A percentile compares a stretch with the other conserved stretches of the same genome.
These are phyloP conservation scores for Catostylus mosaicus DNA, from an alignment of 30 jellyfish, hydroid and myxozoan genomes.

Conservation along the genomic window DNA sequence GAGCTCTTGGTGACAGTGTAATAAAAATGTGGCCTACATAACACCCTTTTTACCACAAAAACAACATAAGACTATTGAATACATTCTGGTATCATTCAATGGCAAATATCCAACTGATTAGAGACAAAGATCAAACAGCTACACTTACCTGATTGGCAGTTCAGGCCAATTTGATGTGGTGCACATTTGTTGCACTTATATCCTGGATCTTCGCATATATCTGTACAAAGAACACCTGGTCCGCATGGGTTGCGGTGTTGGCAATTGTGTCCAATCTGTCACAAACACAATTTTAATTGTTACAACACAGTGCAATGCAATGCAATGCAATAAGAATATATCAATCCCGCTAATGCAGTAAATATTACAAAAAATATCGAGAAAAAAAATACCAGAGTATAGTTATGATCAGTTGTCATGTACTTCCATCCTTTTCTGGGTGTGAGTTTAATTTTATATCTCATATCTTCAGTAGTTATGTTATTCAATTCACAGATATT, in stretches of 20 bases:
- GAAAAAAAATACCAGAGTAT: background rate
- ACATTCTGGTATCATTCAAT: too few species aligned
- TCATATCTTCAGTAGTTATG: conserved; percentile 36
- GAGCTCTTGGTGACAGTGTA: too few species aligned
- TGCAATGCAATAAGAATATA: background rate
- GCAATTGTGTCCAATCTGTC: conserved; percentile 48
- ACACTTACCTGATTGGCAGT: conserved; percentile 31
- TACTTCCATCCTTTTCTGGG: conserved; percentile 37
- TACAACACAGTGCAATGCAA: background rate
- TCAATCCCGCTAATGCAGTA: too few species aligned
- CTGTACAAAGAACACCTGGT: conserved; percentile 31
- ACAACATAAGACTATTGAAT: too few species aligned
- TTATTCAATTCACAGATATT: conserved; percentile 38
- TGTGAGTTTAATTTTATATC: background rate
- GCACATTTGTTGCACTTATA: conserved; percentile 30
- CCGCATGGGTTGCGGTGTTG: conserved; percentile 27
- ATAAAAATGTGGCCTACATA: too few species aligned
- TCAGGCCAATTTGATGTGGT: conserved; percentile 24
- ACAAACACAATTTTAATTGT: background rate
- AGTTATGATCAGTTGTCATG: conserved; percentile 32
- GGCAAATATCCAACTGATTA: background rate
- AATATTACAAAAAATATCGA: background rate
- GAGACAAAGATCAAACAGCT: background rate
- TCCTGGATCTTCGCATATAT: conserved; percentile 47
- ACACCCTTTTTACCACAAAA: too few species aligned